Evolutionary conservation across 1,140 invertebrate species (phyloP).

Genomic region (Zeugodacus cucurbitae): DNA sequence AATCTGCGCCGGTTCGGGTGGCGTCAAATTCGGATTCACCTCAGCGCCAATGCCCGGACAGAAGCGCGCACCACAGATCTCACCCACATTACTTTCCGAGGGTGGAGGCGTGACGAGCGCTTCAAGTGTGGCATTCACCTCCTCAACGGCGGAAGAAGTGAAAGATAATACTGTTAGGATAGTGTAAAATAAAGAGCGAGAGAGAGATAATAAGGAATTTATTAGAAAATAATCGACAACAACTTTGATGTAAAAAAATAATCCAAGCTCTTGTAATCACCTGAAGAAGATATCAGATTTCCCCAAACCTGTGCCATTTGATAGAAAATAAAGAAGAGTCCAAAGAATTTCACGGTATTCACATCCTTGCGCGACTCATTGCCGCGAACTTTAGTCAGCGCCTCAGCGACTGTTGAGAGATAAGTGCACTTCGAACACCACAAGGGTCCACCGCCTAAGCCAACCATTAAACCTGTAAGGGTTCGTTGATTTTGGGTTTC

Average conservation of each 20-base stretch:
- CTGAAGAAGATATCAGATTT: slow-evolving; percentile 89
- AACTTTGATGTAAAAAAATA: neutral
- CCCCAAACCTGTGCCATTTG: slow-evolving; percentile 94
- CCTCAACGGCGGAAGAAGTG: neutral
- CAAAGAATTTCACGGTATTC: slow-evolving; percentile 94
- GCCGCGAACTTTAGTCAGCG: slow-evolving; percentile 77
- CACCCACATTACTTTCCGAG: slow-evolving; percentile 54
- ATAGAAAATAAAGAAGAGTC: slow-evolving; percentile 96
- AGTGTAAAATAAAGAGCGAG: neutral
- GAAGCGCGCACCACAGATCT: slow-evolving; percentile 81
- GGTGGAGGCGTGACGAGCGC: neutral
- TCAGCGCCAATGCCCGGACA: slow-evolving; percentile 70
- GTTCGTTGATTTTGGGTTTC: neutral
- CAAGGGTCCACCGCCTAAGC: slow-evolving; percentile 89
- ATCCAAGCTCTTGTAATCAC: slow-evolving; percentile 63
- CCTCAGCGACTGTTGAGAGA: slow-evolving; percentile 89
- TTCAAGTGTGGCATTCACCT: neutral
- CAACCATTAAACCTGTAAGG: slow-evolving; percentile 77
- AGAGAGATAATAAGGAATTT: neutral
- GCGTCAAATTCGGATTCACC: slow-evolving; percentile 74
- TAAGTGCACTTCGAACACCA: slow-evolving; percentile 97
- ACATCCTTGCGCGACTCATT: slow-evolving; percentile 72
- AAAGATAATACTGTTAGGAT: slow-evolving; percentile 30
- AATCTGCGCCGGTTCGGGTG: slow-evolving; percentile 77
- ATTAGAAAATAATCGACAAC: neutral